Percentiles rank a stretch among this genome's conserved stretches.
Conservation (phyloP, 2,113 vertebrate genomes). For the Takifugu bimaculatus region DNA sequence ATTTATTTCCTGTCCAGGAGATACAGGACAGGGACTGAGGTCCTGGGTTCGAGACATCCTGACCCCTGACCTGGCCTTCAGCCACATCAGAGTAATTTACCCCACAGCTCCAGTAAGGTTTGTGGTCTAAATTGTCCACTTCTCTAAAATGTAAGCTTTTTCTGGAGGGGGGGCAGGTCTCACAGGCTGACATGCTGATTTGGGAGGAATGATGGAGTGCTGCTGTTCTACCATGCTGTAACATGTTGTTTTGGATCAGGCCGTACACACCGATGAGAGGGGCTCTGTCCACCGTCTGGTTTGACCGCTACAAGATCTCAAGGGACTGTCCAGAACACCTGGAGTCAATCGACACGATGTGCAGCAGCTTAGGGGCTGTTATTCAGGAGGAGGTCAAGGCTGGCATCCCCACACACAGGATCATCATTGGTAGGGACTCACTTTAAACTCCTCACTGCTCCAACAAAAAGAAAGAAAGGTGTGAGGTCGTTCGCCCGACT, state of each 20-base stretch:
- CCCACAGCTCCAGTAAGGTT: constrained; percentile 87
- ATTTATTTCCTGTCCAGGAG: constrained; percentile 66
- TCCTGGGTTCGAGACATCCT: constrained; percentile 81
- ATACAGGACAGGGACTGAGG: constrained; percentile 81
- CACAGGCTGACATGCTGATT: too few species aligned
- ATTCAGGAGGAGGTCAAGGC: constrained; percentile 79
- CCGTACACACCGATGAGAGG: constrained; percentile 86
- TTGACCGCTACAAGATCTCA: constrained; percentile 86
- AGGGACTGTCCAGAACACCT: constrained; percentile 81
- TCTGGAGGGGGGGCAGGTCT: too few species aligned
- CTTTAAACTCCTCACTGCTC: neutral
- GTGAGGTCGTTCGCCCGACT: too few species aligned
- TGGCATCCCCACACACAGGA: constrained; percentile 80
- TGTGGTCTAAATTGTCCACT: neutral
- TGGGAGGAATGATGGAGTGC: too few species aligned
- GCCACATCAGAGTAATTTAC: constrained; percentile 86
- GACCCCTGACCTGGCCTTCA: constrained; percentile 80
- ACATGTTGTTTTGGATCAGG: constrained; percentile 54
- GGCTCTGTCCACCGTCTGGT: constrained; percentile 82
- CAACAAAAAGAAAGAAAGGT: too few species aligned
- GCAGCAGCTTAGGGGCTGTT: constrained; percentile 69
- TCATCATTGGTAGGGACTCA: constrained; percentile 78
- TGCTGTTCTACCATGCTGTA: neutral
- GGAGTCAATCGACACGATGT: constrained; percentile 84
- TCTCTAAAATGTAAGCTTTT: too few species aligned